Conservation (phyloP, 2,888 invertebrate genomes). For the Dysmachus trigonus region DNA sequence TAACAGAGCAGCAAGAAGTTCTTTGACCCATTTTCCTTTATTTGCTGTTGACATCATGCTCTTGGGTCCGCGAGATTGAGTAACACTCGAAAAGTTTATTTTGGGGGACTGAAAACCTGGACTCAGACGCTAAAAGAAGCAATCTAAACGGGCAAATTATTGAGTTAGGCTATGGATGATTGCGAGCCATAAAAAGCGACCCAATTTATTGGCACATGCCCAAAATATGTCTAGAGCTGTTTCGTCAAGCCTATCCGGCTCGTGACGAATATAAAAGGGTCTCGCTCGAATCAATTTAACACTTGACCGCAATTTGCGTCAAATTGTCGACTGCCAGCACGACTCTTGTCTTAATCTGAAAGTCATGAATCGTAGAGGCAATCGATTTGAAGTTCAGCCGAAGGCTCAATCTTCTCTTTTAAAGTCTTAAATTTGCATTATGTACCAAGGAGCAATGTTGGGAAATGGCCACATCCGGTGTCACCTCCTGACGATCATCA, state of each 20-base stretch:
- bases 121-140: background rate
- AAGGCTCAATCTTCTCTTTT: background rate
- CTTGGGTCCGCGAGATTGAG: slow-evolving; percentile 7
- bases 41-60: slow-evolving; percentile 21
- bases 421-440: background rate
- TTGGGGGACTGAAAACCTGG: background rate
- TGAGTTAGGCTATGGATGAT: slow-evolving; percentile 13
- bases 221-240: background rate
- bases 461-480: background rate
- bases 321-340: background rate
- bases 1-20: background rate
- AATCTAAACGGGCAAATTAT: background rate
- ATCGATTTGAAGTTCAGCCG: background rate
- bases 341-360: background rate
- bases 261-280: background rate
- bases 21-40: slow-evolving; percentile 14
- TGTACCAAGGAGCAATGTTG: background rate
- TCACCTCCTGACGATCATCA: background rate
- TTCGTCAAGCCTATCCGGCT: background rate
- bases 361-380: background rate
- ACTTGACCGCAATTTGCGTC: slow-evolving; percentile 21
- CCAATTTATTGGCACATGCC: slow-evolving; percentile 6
- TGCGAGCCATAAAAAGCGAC: background rate
- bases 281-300: background rate
- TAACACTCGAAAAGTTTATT: slow-evolving; percentile 15